phyloP scores from a whole-genome alignment of 1,140 invertebrate species.

The Meloidogyne hapla region DNA sequence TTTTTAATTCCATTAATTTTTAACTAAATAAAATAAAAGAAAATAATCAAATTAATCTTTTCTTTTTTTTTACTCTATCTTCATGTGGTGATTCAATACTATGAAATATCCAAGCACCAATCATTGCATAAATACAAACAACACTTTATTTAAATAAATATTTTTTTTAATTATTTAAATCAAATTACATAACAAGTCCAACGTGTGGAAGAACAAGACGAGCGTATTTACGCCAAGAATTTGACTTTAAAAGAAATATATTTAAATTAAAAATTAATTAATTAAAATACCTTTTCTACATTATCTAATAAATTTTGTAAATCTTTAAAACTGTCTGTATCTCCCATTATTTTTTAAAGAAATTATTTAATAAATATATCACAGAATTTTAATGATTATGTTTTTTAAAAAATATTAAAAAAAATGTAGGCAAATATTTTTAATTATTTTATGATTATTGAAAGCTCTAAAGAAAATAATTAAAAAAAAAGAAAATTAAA shows the following conservation, averaged over 20 bases:
- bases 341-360: constrained; percentile 1
- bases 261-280: neutral
- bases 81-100: constrained; percentile 77
- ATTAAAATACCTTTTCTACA: constrained; percentile 20
- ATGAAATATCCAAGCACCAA: constrained; percentile 89
- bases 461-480: neutral
- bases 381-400: constrained; percentile 13
- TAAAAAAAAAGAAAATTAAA: too few relatives aligned
- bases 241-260: neutral
- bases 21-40: constrained; percentile 49
- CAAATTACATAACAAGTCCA: constrained; percentile 76
- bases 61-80: constrained; percentile 66
- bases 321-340: constrained; percentile 9
- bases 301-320: constrained; percentile 28
- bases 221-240: constrained; percentile 44
- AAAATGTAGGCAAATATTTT: neutral
- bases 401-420: neutral
- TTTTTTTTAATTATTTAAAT: neutral
- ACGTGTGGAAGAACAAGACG: constrained; percentile 70
- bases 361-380: neutral
- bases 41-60: constrained; percentile 42
- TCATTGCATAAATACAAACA: constrained; percentile 87
- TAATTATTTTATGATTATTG: neutral
- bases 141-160: constrained; percentile 64
- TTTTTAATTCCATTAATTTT: constrained; percentile 47